Evolutionary conservation across 2,888 invertebrate genomes (phyloP), one percentile per base, ranked within the genome.

Genomic region (Macaria liturata): DNA sequence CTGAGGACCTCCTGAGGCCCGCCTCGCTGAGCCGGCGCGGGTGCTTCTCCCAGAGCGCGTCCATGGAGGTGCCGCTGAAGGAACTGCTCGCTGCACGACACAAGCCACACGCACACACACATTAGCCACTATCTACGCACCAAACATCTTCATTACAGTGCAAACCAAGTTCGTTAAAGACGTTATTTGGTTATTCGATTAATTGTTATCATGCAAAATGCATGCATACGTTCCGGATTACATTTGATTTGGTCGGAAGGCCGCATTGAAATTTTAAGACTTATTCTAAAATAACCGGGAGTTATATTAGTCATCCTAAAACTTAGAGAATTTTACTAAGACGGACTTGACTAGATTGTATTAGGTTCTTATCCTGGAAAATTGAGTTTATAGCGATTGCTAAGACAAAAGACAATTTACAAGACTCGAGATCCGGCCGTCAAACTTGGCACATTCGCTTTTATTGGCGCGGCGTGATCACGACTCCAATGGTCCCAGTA

Each of bases 1-100:
- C 96, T 94, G 95, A 95, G 78, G 94, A 94, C 85, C 95, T 93
- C 77, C 95, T 93, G 70, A 95, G 93, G 79, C 95, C 95, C 74
- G 95, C 95, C 91, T 95, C 95, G 89, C 94, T 95, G 80, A 95
- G 93, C 81, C 95, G 94, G 74, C 95, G 94, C 71, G 94, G 94
- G 76, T 95, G 94, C 81, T 93, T 93, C 86, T 95, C 95, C 95
- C 95, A 95, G 60, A 95, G 93, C 74, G 94, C 93, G 85, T 95
- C 95, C 94, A 95, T 94, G 73, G 94, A 93, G 77, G 93, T 93
- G 78, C 92, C 88, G 88, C 93, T 93, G 91, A 90, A 88, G 70
- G 93, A 89, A 88, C 93, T 93, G 90, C 89, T 84, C 75, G 90
- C 91, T 89, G 87, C 79, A 82, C 83, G 80, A 80, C 84, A 87